These are phyloP conservation scores for Hydra vulgaris DNA, from an alignment of 30 jellyfish, hydroid and myxozoan species.

Conservation along the genomic window DNA sequence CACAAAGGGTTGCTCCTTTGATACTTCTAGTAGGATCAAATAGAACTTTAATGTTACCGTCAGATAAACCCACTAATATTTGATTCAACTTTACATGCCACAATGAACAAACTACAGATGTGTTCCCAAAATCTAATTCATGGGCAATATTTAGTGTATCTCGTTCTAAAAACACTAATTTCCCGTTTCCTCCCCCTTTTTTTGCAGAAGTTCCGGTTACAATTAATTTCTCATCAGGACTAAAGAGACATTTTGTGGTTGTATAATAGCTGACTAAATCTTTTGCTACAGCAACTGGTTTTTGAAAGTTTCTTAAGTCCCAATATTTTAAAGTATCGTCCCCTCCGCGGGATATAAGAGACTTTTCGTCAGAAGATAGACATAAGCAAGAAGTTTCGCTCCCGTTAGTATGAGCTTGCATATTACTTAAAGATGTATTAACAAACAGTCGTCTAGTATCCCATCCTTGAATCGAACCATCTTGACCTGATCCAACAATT, in stretches of 20 bases:
- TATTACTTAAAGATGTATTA: constrained; percentile 57
- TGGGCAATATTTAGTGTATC: constrained; percentile 33
- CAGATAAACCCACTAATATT: constrained; percentile 68
- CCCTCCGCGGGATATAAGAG: constrained; percentile 82
- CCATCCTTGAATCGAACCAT: constrained; percentile 97
- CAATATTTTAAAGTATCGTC: constrained; percentile 90
- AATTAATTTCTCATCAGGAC: constrained; percentile 80
- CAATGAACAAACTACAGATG: constrained; percentile 55
- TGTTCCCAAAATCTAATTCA: constrained; percentile 53
- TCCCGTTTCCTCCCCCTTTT: constrained; percentile 75
- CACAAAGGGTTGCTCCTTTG: constrained; percentile 92
- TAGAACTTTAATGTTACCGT: constrained; percentile 59
- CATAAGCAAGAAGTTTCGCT: constrained; percentile 75
- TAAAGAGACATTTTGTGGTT: constrained; percentile 49
- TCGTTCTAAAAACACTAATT: constrained; percentile 51
- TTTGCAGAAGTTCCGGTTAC: constrained; percentile 83
- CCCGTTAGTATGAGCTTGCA: constrained; percentile 77
- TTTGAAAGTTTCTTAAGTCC: constrained; percentile 83
- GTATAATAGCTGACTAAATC: constrained; percentile 38
- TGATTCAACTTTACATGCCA: constrained; percentile 96
- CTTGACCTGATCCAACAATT: constrained; percentile 88
- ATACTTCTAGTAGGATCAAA: constrained; percentile 78
- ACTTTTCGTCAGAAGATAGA: constrained; percentile 55
- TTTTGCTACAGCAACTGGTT: constrained; percentile 71
- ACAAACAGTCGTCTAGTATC: constrained; percentile 83